phyloP scores from a whole-genome alignment of 2,888 invertebrate genomes.

The Epistrophe eligans region DNA sequence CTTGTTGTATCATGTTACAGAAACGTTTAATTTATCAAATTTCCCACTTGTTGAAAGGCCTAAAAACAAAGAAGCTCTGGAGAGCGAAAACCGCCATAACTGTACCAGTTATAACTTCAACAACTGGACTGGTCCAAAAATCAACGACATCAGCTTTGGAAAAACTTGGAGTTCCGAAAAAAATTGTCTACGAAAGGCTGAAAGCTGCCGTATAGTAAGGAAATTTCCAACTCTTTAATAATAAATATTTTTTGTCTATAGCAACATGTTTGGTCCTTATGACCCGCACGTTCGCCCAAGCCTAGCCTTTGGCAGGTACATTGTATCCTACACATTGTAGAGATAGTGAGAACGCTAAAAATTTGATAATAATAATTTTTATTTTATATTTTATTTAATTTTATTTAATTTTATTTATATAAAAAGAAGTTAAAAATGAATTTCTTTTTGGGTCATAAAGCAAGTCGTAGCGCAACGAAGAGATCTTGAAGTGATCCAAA shows the following conservation, averaged over 20 bases:
- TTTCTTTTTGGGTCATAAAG: background rate
- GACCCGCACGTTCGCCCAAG: no score
- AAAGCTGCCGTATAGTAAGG: background rate
- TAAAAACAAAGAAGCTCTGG: background rate
- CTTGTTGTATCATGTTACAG: no score
- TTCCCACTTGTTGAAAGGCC: no score
- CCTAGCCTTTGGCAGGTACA: no score
- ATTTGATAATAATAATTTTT: background rate
- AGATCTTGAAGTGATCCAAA: background rate
- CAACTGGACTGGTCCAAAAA: background rate
- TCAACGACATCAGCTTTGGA: background rate
- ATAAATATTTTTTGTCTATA: no score
- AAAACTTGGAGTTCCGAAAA: background rate
- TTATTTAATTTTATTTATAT: no score
- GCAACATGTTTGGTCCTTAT: no score
- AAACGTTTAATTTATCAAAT: no score
- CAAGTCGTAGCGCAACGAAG: background rate
- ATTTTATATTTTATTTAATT: no score
- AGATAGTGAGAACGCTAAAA: no score
- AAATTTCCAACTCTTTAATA: no score
- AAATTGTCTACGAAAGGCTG: background rate
- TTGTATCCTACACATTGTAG: no score
- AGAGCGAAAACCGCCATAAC: background rate
- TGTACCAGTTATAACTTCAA: background rate
- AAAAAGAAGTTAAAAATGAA: background rate